These are phyloP conservation scores for Meteorus sp. DNA, from an alignment of 1,140 invertebrate genomes.

Conservation along the genomic window DNA sequence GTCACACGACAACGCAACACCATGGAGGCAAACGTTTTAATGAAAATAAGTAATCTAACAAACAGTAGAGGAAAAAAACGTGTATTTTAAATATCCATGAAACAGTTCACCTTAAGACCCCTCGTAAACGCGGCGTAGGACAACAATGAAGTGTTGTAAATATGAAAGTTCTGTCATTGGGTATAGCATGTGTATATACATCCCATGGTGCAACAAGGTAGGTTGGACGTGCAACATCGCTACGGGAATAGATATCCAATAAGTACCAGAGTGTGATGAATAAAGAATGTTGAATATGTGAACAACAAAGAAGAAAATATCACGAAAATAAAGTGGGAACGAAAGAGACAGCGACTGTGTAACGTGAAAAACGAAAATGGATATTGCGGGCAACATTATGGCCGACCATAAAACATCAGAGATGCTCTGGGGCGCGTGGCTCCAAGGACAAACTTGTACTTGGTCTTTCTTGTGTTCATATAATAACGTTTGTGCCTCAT, in stretches of 20 bases:
- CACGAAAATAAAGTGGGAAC: not conserved
- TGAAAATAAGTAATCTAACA: slow-evolving; percentile 32
- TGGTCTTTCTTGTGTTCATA: too few relatives aligned
- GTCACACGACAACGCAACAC: not conserved
- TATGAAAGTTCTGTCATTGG: slow-evolving; percentile 29
- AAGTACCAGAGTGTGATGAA: too few relatives aligned
- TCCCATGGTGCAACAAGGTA: not conserved
- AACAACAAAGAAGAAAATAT: too few relatives aligned
- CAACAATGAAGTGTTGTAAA: slow-evolving; percentile 24
- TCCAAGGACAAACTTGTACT: slow-evolving; percentile 19
- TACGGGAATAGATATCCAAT: too few relatives aligned
- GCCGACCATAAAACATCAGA: slow-evolving; percentile 29
- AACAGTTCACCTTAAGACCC: too few relatives aligned
- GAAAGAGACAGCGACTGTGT: slow-evolving; percentile 3
- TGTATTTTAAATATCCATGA: too few relatives aligned
- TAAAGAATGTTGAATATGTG: too few relatives aligned
- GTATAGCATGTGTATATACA: not conserved
- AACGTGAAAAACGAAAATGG: slow-evolving; percentile 18
- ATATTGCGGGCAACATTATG: slow-evolving; percentile 31
- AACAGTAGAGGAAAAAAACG: slow-evolving; percentile 15
- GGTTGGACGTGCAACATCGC: too few relatives aligned
- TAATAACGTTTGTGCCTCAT: too few relatives aligned
- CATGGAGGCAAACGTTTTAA: slow-evolving; percentile 22
- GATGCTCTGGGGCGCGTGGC: slow-evolving; percentile 27
- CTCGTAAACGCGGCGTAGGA: slow-evolving; percentile 29